Evolutionary conservation across 2,797 vertebrate species (phyloP).

Genomic region (Gadopsis bispinosus): DNA sequence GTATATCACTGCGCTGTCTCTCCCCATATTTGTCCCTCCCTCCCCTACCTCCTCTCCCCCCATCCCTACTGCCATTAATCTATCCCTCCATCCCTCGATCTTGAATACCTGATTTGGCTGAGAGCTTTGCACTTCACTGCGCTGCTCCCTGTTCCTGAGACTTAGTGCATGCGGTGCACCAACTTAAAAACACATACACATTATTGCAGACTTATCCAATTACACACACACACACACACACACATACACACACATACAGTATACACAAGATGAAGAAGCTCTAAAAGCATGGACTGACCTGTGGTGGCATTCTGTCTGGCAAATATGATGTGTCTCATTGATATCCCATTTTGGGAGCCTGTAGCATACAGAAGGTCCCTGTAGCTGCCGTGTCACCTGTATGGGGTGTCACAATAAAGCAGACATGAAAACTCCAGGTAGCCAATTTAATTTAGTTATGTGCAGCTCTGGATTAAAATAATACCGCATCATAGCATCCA

Average conservation of each 20-base stretch:
- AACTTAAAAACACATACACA: conserved; percentile 61
- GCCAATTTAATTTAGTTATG: conserved; percentile 61
- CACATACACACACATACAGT: background rate
- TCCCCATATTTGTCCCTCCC: conserved; percentile 60
- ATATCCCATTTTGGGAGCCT: conserved; percentile 37
- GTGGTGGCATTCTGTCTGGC: conserved; percentile 52
- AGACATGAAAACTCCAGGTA: conserved; percentile 52
- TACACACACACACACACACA: conserved; percentile 38
- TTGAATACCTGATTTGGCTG: conserved; percentile 78
- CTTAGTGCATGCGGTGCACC: conserved; percentile 47
- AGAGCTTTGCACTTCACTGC: conserved; percentile 77
- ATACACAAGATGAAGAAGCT: conserved; percentile 28
- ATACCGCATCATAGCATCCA: conserved; percentile 48
- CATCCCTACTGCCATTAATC: conserved; percentile 71
- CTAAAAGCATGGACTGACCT: conserved; percentile 68
- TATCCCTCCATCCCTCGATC: conserved; percentile 69
- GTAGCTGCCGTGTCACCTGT: conserved; percentile 48
- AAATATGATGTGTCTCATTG: conserved; percentile 50
- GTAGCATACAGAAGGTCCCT: conserved; percentile 14
- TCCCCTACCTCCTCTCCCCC: conserved; percentile 51
- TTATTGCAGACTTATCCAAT: conserved; percentile 69
- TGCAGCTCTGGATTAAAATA: conserved; percentile 66
- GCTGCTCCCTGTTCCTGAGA: conserved; percentile 54
- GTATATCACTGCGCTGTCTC: conserved; percentile 74
- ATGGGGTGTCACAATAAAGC: conserved; percentile 60